Conservation (phyloP, 2,113 vertebrate species). For the Galemys pyrenaicus region DNA sequence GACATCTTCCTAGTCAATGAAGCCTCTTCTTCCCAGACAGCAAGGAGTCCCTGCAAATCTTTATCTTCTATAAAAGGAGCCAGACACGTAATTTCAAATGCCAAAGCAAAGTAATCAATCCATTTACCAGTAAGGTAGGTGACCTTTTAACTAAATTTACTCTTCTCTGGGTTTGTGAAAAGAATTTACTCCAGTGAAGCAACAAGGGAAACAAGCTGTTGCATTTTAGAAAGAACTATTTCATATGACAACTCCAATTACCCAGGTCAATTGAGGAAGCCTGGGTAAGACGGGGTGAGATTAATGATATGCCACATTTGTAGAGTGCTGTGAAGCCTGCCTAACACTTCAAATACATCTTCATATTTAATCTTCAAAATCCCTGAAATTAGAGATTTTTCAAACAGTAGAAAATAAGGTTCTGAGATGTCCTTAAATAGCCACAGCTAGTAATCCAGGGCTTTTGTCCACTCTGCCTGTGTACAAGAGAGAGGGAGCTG, state of each 20-base stretch:
- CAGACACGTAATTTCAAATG: constrained; percentile 45
- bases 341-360: constrained; percentile 53
- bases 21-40: background rate
- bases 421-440: constrained; percentile 41
- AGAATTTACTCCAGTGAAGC: constrained; percentile 44
- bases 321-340: background rate
- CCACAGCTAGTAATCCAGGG: constrained; percentile 26
- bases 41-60: constrained; percentile 17
- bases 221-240: constrained; percentile 33
- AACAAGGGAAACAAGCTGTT: constrained; percentile 14
- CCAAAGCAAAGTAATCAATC: constrained; percentile 47
- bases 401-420: constrained; percentile 39
- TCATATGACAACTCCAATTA: constrained; percentile 42
- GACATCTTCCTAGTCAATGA: background rate
- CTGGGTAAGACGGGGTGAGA: background rate
- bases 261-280: background rate
- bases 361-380: constrained; percentile 58
- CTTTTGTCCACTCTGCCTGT: background rate
- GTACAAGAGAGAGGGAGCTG: background rate
- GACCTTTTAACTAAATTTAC: constrained; percentile 60
- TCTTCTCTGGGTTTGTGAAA: constrained; percentile 36
- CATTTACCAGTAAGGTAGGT: constrained; percentile 32
- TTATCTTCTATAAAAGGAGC: background rate
- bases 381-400: constrained; percentile 60
- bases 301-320: background rate